Evolutionary conservation across 2,113 vertebrate species (phyloP).

Genomic region (Hipposideros armiger): DNA sequence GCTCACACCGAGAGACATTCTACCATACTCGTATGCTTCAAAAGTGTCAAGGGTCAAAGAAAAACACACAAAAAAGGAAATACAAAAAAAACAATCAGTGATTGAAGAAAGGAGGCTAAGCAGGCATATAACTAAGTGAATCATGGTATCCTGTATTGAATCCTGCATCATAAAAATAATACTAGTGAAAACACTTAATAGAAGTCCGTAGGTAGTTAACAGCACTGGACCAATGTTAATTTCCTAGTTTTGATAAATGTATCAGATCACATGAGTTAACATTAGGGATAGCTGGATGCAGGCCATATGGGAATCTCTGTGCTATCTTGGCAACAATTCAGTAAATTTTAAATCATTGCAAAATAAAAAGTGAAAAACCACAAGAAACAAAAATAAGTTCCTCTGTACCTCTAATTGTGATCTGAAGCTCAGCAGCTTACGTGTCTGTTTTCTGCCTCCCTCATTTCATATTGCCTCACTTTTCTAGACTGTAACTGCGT

Average conservation of each 20-base stretch:
- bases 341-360: slow-evolving; percentile 26
- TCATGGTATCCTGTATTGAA: background rate
- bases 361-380: background rate
- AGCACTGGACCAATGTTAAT: background rate
- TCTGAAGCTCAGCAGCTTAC: background rate
- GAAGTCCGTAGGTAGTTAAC: background rate
- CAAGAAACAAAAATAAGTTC: background rate
- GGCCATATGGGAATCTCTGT: background rate
- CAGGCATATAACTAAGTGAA: background rate
- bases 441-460: background rate
- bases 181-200: background rate
- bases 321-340: background rate
- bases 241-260: background rate
- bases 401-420: background rate
- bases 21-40: background rate
- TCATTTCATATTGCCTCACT: slow-evolving; percentile 34
- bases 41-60: background rate
- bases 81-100: background rate
- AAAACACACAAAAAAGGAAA: background rate
- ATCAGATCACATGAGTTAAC: background rate
- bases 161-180: background rate
- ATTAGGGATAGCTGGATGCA: background rate
- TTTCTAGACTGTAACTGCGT: slow-evolving; percentile 50
- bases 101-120: background rate
- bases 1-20: background rate